Conservation (phyloP, 2,888 invertebrate genomes). For the Oligia strigilis region DNA sequence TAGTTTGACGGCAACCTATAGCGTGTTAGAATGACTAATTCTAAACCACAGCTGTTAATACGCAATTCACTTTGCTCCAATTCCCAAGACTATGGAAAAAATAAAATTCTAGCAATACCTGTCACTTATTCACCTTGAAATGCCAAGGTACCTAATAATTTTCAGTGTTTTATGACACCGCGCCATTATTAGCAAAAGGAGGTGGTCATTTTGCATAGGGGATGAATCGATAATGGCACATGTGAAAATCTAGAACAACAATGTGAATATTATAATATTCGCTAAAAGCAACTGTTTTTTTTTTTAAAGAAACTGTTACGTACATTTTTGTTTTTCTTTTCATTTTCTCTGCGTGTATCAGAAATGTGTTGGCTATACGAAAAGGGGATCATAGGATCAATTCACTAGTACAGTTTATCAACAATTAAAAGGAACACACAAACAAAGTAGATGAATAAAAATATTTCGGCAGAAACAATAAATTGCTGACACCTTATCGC, state of each 20-base stretch:
- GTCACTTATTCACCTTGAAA: slow-evolving; percentile 33
- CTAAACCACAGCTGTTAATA: slow-evolving; percentile 28
- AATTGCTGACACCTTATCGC: too few species aligned
- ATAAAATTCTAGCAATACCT: neutral
- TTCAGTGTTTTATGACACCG: slow-evolving; percentile 16
- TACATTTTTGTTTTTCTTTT: neutral
- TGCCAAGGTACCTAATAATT: slow-evolving; percentile 13
- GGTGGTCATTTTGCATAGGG: slow-evolving; percentile 7
- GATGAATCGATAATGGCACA: slow-evolving; percentile 25
- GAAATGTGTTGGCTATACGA: neutral
- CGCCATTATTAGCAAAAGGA: slow-evolving; percentile 21
- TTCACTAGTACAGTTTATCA: too few species aligned
- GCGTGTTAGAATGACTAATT: slow-evolving; percentile 5
- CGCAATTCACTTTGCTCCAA: slow-evolving; percentile 2
- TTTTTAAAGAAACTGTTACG: too few species aligned
- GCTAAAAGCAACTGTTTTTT: too few species aligned
- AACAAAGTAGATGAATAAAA: too few species aligned
- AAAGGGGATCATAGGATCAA: too few species aligned
- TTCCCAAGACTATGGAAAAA: slow-evolving; percentile 42
- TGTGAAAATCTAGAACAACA: neutral
- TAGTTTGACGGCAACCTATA: neutral
- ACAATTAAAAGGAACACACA: too few species aligned
- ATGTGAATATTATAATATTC: neutral
- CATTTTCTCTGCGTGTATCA: neutral
- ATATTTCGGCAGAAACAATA: too few species aligned